These are phyloP conservation scores for Momotus momota DNA, from an alignment of 2,797 vertebrate genomes.

Conservation along the genomic window DNA sequence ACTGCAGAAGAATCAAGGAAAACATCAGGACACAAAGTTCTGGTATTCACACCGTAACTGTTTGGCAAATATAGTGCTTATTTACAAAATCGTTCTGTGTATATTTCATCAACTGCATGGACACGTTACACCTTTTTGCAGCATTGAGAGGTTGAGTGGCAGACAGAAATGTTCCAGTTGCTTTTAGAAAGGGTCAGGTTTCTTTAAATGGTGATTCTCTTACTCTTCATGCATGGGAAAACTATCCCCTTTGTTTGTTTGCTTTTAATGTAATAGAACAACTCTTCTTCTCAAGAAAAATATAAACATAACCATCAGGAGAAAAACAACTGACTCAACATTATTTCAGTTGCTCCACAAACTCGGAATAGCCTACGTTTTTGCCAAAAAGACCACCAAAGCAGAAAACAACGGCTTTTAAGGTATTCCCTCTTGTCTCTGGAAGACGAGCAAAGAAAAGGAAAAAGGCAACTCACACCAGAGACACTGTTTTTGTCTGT, in stretches of 20 bases:
- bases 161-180: not conserved
- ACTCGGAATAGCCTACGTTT: not conserved
- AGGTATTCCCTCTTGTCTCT: not conserved
- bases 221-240: not conserved
- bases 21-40: not conserved
- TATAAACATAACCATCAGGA: not conserved
- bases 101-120: not conserved
- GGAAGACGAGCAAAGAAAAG: slow-evolving; percentile 12
- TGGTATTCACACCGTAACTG: not conserved
- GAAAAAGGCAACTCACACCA: not conserved
- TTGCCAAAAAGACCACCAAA: not conserved
- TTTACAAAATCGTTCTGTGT: not conserved
- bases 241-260: not conserved
- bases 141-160: not conserved
- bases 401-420: not conserved
- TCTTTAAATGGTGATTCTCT: not conserved
- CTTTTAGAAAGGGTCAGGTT: not conserved
- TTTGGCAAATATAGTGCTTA: not conserved
- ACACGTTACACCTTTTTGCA: not conserved
- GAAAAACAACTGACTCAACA: not conserved
- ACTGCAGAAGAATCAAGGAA: not conserved
- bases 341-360: not conserved
- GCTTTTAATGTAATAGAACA: not conserved
- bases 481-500: slow-evolving; percentile 38
- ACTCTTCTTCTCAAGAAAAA: not conserved